Evolutionary conservation across 1,140 invertebrate species (phyloP), one percentile per base, ranked within the genome.

Genomic region (Lethrus apterus): DNA sequence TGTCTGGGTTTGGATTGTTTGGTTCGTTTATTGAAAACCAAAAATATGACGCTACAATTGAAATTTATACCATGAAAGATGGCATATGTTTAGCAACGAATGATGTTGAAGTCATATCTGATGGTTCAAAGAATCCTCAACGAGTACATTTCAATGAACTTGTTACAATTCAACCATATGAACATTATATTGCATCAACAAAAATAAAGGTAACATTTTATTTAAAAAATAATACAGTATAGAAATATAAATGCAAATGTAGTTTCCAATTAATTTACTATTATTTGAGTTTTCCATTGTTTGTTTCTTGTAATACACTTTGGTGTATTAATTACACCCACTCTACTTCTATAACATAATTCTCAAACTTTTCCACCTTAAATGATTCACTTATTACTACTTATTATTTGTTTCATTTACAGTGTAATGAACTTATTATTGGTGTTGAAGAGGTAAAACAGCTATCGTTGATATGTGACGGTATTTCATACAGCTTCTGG

Each of bases 91-190:
- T 38, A 2, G 87, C 83, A 1, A 78, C 79, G 2, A 88, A 90
- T 68, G 78, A 83, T 32, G 85, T 83, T 5, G 80, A 72, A 40
- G 89, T 91, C 57, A 81, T 76, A 49, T 87, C 81, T 57, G 89
- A 93, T 70, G 89, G 89, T 11, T 82, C 84, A 1, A 80, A 80
- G 46, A 80, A 81, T 50, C 89, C 86, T 24, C 92, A 90, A 67
- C 72, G 85, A 29, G 83, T 90, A n/a, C 84, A 86, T 78, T 93
- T 93, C 63, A 87, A 89, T 66, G 87, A 91, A 58, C 86, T 89
- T 1, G 79, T 91, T 5, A 87, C 92, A 68, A 86, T 93, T 35
- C 59, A 79, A 38, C 81, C 85, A 4, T 86, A 86, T 63, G 81
- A 79, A 3, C 83, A 80, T 52, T 93, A 93, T 66, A 89, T 85